These are phyloP conservation scores for Gouania willdenowi DNA, from an alignment of 2,797 vertebrate species.

Conservation along the genomic window DNA sequence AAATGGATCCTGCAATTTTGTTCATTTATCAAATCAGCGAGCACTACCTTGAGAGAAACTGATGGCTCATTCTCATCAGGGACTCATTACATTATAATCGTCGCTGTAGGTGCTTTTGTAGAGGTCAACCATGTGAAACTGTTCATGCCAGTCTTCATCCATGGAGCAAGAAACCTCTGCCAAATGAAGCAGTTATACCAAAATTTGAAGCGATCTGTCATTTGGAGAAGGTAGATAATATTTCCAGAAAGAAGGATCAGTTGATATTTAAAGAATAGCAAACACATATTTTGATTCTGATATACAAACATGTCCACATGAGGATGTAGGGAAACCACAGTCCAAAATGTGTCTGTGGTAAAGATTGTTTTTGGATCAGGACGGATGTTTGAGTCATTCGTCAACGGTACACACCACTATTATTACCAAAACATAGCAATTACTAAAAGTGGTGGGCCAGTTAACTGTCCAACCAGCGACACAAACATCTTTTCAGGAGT, in stretches of 20 bases:
- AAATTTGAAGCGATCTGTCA: too few relatives aligned
- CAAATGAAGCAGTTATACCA: conserved; percentile 52
- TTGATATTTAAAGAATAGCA: too few relatives aligned
- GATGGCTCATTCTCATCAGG: conserved; percentile 63
- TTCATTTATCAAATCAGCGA: conserved; percentile 55
- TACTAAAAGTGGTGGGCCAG: conserved; percentile 34
- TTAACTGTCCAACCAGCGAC: conserved; percentile 32
- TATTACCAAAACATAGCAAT: conserved; percentile 52
- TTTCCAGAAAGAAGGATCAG: too few relatives aligned
- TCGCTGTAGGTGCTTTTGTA: conserved; percentile 62
- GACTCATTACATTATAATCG: conserved; percentile 73
- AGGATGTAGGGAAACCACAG: too few relatives aligned
- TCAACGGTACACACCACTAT: conserved; percentile 55
- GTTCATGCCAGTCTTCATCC: conserved; percentile 52
- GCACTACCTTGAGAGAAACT: too few relatives aligned
- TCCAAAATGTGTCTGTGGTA: conserved; percentile 13
- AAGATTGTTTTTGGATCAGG: conserved; percentile 23
- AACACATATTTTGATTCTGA: too few relatives aligned
- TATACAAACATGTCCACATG: too few relatives aligned
- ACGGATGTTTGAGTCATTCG: conserved; percentile 56
- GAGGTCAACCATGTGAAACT: conserved; percentile 69
- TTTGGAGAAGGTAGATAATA: too few relatives aligned
- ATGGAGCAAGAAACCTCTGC: conserved; percentile 50
- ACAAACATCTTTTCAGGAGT: conserved; percentile 23
- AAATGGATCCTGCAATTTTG: conserved; percentile 38